Evolutionary conservation across 2,888 invertebrate species (phyloP), one percentile per base, ranked within the genome.

Genomic region (Tribolium freemani): DNA sequence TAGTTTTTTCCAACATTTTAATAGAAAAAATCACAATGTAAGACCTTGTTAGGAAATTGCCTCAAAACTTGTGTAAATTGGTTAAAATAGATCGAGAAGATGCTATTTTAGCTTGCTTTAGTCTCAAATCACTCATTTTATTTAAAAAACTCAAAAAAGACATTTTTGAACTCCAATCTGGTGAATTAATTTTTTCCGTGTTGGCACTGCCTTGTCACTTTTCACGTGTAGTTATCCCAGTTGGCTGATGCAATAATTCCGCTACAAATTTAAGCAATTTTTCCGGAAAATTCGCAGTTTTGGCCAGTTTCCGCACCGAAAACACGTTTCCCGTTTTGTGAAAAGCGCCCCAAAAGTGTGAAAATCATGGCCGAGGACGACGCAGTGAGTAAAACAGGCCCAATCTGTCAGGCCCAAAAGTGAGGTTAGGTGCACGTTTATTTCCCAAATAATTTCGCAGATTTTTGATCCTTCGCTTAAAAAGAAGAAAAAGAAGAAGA

Each of bases 401-500:
- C 60, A 54, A 68, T 31, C 58, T 68, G 68, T 57, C 54, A 53
- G 10, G 10, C n/a, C 8, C 10, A 21, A 16, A 57, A 54, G 20
- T 26, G 9, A 68, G 53, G 64, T 66, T 64, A 66, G 26, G 31
- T 30, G 30, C 50, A 72, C 38, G 4, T 5, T 68, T 61, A 9
- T 30, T 26, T 67, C 45, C 2, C n/a, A 30, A n/a, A 5, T 5
- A 54, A 26, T 69, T 85, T 84, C 10, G 0, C 81, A 91, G 95
- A 91, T 94, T 82, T 96, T 96, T 70, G 97, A 97, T 88, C 94
- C 96, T 21, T 91, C 93, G 77, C 86, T 96, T 79, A 91, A 90
- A 80, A 97, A 97, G 88, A 97, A 97, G 88, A 97, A 97, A 88
- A 97, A 97, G 88, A 97, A 96, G 89, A 96, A 95, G 93, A 97